Evolutionary conservation across 2,797 vertebrate genomes (phyloP), one percentile per base, ranked within the genome.

Genomic region (Macropodus opercularis): DNA sequence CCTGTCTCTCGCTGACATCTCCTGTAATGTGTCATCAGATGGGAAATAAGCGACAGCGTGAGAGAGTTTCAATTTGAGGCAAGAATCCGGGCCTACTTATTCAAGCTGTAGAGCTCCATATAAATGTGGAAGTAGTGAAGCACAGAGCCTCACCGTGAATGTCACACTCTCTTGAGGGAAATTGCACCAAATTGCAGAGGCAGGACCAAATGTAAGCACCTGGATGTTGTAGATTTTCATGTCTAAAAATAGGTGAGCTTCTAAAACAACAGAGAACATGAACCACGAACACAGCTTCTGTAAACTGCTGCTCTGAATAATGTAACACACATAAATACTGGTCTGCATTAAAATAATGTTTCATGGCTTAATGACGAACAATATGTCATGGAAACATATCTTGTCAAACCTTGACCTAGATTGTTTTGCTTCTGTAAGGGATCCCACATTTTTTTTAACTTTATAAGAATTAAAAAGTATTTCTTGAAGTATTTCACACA

Each of bases 181-280:
- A 53, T 15, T 43, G 46, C 61, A 41, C 32, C 43, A 21, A 48
- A 66, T 43, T 49, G 35, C 3, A 27, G 21, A 1, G n/a, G 19
- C 8, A 65, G 18, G 49, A 29, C 12, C 6, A 54, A 54, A 43
- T 35, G 5, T 47, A 15, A 32, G 8, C 11, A 47, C 6, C 18
- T 35, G 26, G 1, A 44, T 57, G 11, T 15, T 17, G 17, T 19
- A 15, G 38, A 26, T 53, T 57, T 46, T 41, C 5, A 34, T 41
- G 3, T 11, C 27, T 41, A n/a, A 29, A 46, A 44, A 22, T 39
- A 26, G n/a, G 21, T 15, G 13, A 12, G 5, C 12, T 54, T 60
- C 6, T 2, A 35, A 40, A 12, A 19, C 1, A 18, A 5, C 1
- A 21, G 2, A 6, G 6, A 14, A 21, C 8, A 36, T 6, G 21